Conservation (phyloP, 1,140 invertebrate species). For the Plectrocnemia conspersa region DNA sequence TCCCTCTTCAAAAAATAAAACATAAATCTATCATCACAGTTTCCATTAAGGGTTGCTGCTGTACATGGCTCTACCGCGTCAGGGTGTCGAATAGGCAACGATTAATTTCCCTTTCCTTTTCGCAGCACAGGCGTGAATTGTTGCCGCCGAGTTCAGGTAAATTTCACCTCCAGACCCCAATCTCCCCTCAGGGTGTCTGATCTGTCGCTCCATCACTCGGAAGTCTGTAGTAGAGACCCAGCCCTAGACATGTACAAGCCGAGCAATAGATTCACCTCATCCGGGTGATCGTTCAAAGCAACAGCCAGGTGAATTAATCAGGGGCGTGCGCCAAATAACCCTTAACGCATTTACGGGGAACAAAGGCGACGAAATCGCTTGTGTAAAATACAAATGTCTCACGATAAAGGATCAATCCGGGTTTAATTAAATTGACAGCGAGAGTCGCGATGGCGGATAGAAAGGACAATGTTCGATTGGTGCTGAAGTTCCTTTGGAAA, state of each 20-base stretch:
- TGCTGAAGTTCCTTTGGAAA: no score
- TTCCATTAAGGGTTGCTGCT: no score
- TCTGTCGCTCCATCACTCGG: conserved; percentile 1
- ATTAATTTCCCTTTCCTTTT: neutral
- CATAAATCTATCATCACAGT: no score
- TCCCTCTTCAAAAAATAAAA: no score
- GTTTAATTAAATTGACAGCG: no score
- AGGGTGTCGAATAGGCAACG: neutral
- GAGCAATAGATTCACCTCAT: conserved; percentile 3
- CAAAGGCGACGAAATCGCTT: neutral
- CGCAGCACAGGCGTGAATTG: neutral
- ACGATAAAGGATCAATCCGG: no score
- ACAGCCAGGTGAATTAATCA: no score
- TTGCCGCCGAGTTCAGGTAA: neutral
- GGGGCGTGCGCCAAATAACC: neutral
- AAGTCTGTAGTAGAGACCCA: neutral
- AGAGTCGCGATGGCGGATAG: no score
- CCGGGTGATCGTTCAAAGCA: conserved; percentile 1
- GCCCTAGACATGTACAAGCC: neutral
- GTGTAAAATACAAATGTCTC: neutral
- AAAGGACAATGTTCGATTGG: no score
- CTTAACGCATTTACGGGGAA: conserved; percentile 1
- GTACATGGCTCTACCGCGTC: neutral
- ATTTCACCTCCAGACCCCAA: neutral
- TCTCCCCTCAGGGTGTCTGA: neutral